A percentile compares a stretch with the other conserved stretches of the same genome.
These are phyloP conservation scores for Ectemnius continuus DNA, from an alignment of 2,888 invertebrate species.

Conservation along the genomic window DNA sequence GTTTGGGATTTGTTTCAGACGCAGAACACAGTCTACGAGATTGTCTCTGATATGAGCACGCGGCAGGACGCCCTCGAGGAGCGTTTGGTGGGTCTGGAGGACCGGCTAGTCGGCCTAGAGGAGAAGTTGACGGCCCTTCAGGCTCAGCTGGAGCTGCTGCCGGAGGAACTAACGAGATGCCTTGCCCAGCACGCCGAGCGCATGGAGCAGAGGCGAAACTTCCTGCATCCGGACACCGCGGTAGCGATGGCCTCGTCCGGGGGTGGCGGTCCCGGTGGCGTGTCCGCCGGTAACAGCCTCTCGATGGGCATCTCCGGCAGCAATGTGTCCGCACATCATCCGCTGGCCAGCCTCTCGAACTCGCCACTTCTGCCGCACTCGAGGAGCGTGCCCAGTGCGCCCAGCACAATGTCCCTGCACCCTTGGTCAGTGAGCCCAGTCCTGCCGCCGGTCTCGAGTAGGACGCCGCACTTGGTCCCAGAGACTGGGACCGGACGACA, in stretches of 20 bases:
- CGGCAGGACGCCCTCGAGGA: conserved; percentile 96
- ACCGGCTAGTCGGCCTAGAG: conserved; percentile 94
- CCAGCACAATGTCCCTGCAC: conserved; percentile 81
- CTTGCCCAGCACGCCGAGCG: conserved; percentile 87
- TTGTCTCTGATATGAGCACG: conserved; percentile 97
- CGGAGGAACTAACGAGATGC: conserved; percentile 89
- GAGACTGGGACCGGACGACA: conserved; percentile 80
- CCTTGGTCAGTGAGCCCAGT: conserved; percentile 91
- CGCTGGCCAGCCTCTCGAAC: conserved; percentile 69
- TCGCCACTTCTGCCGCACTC: conserved; percentile 76
- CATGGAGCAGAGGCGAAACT: conserved; percentile 90
- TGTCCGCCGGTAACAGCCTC: conserved; percentile 77
- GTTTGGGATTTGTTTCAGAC: conserved; percentile 82
- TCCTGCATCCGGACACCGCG: conserved; percentile 92
- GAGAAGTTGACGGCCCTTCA: conserved; percentile 93
- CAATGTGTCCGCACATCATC: conserved; percentile 70
- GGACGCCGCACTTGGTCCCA: conserved; percentile 86
- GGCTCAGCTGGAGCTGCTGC: conserved; percentile 91
- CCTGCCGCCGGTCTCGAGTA: conserved; percentile 84
- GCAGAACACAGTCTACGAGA: conserved; percentile 98
- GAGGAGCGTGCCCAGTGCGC: conserved; percentile 81
- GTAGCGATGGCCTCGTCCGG: conserved; percentile 79
- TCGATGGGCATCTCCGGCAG: conserved; percentile 61
- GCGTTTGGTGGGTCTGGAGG: conserved; percentile 94
- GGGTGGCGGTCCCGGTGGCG: conserved; percentile 76